phyloP scores from a whole-genome alignment of 2,888 invertebrate species.

The Prenolepis imparis region DNA sequence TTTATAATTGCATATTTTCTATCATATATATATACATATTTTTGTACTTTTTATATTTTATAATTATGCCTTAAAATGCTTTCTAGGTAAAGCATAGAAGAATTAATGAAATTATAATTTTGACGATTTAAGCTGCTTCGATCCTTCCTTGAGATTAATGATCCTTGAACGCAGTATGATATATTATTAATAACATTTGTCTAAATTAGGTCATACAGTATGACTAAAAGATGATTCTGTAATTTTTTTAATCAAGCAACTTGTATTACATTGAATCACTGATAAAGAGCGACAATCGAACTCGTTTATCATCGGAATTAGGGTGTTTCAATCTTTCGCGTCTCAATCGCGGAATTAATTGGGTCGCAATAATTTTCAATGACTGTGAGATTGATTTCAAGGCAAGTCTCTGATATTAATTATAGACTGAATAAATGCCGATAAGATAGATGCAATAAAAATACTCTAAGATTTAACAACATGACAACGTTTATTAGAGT shows the following conservation, averaged over 20 bases:
- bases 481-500: background rate
- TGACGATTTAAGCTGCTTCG: background rate
- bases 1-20: background rate
- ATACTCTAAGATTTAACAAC: slow-evolving; percentile 10
- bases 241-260: background rate
- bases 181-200: slow-evolving; percentile 1
- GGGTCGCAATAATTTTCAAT: slow-evolving; percentile 27
- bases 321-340: background rate
- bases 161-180: background rate
- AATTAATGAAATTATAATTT: no score
- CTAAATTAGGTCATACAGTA: background rate
- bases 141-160: background rate
- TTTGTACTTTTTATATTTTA: background rate
- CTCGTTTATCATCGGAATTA: slow-evolving; percentile 3
- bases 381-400: background rate
- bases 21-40: background rate
- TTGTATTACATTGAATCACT: slow-evolving; percentile 18
- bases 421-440: slow-evolving; percentile 1
- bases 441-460: background rate
- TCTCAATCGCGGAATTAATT: background rate
- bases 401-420: slow-evolving; percentile 4
- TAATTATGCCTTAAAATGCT: background rate
- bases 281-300: slow-evolving; percentile 25
- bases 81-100: no score
- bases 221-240: background rate